Base-by-base conservation (phyloP, 2,888 invertebrate species). In the Megastigmus dorsalis region DNA sequence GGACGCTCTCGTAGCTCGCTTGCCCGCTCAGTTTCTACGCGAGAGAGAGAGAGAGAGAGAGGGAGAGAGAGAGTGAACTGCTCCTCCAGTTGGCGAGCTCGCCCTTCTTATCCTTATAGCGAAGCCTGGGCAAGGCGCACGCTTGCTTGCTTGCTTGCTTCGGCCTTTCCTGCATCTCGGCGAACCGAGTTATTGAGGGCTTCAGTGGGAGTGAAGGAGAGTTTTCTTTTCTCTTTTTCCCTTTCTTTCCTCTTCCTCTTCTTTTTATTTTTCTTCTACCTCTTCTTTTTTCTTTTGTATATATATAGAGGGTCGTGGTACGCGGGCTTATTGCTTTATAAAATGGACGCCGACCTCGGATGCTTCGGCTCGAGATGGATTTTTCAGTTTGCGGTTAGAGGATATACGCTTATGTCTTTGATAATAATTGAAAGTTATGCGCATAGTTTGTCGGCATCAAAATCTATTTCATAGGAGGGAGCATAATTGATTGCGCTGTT, bases 181-280 rank as follows among this genome's bases (percentile, higher is more conserved):
- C 41, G 66, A 74, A 43, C 48, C 73, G 59, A 81, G 80, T 83
- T 84, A 83, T 82, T 80, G 81, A 82, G 81, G 80, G 79, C 80
- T 80, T n/a, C 52, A 38, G 38, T 36, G 5, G 20, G 30, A 13
- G 33, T 33, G 18, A 1, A 26, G 6, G 26, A 38, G 48, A n/a
- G n/a, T 43, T 43, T 43, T 50, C 26, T 13, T 28, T 50, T 43
- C 18, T 3, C 3, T n/a, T 43, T n/a, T 7, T 13, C 2, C 38
- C 38, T 13, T 38, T n/a, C n/a, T n/a, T n/a, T n/a, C n/a, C n/a
- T n/a, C n/a, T n/a, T n/a, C n/a, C n/a, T n/a, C n/a, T n/a, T n/a
- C n/a, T 43, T 43, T 43, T 50, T 50, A 18, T 28, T 50, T 43
- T 43, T 3, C 3, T n/a, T 43, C 2, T 7, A 38, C 2, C 38